A percentile compares a stretch with the other conserved stretches of the same genome.
Conservation (phyloP, 1,140 invertebrate genomes). For the Anadara kagoshimensis region DNA sequence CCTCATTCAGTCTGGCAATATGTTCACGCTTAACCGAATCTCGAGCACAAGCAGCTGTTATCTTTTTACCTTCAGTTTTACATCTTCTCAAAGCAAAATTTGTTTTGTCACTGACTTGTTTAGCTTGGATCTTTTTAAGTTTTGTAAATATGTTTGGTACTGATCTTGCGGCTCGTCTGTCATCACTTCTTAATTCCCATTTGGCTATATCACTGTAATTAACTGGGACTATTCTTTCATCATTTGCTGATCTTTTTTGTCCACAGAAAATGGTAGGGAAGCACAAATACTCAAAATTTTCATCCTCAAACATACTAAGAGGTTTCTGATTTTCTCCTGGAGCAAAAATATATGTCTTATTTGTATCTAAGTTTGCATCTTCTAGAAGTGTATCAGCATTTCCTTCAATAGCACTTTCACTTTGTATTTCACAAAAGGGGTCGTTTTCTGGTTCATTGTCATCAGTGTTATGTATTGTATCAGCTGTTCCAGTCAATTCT, state of each 20-base stretch:
- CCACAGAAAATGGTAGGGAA: constrained; percentile 48
- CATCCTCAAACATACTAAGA: constrained; percentile 35
- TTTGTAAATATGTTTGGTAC: constrained; percentile 35
- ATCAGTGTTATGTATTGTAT: not conserved
- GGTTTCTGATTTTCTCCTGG: constrained; percentile 35
- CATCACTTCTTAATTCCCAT: constrained; percentile 35
- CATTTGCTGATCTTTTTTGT: constrained; percentile 19
- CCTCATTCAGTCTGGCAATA: constrained; percentile 23
- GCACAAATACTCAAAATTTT: constrained; percentile 30
- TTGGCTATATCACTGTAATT: constrained; percentile 41
- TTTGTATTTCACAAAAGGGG: constrained; percentile 13
- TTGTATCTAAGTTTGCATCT: constrained; percentile 4
- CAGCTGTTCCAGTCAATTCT: constrained; percentile 5
- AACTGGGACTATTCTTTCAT: constrained; percentile 26
- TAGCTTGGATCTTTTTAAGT: constrained; percentile 33
- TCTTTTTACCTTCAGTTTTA: constrained; percentile 15
- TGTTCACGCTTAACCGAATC: not conserved
- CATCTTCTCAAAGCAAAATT: constrained; percentile 23
- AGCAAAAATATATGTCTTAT: constrained; percentile 25
- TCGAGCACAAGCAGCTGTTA: not conserved
- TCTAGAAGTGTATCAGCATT: constrained; percentile 34
- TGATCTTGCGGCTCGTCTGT: constrained; percentile 33
- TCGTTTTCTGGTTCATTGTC: constrained; percentile 6
- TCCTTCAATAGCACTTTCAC: not conserved
- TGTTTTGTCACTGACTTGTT: constrained; percentile 20